Evolutionary conservation across 2,888 invertebrate species (phyloP), one percentile per base, ranked within the genome.

Genomic region (Megalurothrips usitatus): DNA sequence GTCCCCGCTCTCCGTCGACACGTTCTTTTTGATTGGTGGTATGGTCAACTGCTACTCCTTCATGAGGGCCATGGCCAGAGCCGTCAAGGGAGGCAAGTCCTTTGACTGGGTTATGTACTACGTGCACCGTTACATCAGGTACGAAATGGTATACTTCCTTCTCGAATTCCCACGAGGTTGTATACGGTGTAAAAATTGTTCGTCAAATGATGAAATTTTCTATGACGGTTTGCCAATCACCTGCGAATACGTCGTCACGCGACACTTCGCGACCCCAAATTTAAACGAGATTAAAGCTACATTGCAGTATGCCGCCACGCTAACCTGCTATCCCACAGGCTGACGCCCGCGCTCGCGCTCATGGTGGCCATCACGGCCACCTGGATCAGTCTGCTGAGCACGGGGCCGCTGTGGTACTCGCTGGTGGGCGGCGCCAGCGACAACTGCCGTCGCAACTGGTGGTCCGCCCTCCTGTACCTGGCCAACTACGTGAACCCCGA

Each of bases 291-390:
- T n/a, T n/a, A n/a, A n/a, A n/a, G n/a, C n/a, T n/a, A n/a, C n/a
- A n/a, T n/a, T n/a, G n/a, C n/a, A n/a, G n/a, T n/a, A n/a, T n/a
- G n/a, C n/a, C n/a, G n/a, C n/a, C n/a, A n/a, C 34, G 34, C 6
- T 43, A 6, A 2, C 34, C 2, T 43, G 2, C 34, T 43, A 6
- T 43, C 34, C 2, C 83, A 86, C 79, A 89, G 91, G 83, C 85
- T 91, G 81, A 91, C 91, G 0, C 91, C 91, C 0, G 87, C 90
- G 0, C 87, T 90, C 26, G 88, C 88, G 34, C 87, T 89, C 1
- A 86, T 90, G 26, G 86, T 91, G 34, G 85, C 89, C 0, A 87
- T 90, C 80, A 87, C 87, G 26, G 88, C 89, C 82, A 88, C 90
- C 17, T 85, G 91, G 34, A 86, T 89, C 58, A 87, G 87, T 47